phyloP scores from a whole-genome alignment of 2,113 vertebrate species.

The Pagrus major region DNA sequence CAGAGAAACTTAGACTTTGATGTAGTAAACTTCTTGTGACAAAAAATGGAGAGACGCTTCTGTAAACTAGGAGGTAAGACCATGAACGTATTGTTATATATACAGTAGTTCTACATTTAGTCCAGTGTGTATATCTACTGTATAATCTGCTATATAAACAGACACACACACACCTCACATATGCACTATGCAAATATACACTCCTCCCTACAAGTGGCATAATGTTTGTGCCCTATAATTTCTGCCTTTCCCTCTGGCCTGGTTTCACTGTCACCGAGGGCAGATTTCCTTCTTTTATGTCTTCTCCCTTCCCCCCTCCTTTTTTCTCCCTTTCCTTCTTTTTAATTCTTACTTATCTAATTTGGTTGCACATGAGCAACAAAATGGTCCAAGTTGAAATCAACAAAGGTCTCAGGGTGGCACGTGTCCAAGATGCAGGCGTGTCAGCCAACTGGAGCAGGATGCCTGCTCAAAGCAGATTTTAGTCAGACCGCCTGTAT shows the following conservation, averaged over 20 bases:
- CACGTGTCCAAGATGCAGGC: constrained; percentile 14
- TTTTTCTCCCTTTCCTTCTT: constrained; percentile 44
- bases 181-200: constrained; percentile 69
- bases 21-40: not conserved
- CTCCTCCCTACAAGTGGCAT: constrained; percentile 40
- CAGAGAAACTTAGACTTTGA: constrained; percentile 5
- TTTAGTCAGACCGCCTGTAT: constrained; percentile 27
- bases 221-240: constrained; percentile 76
- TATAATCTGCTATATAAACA: constrained; percentile 73
- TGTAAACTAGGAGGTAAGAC: not conserved
- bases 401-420: constrained; percentile 26
- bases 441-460: constrained; percentile 32
- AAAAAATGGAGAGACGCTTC: not conserved
- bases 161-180: constrained; percentile 51
- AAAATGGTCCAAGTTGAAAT: constrained; percentile 35
- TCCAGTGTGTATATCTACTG: constrained; percentile 46
- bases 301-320: not conserved
- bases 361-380: constrained; percentile 16
- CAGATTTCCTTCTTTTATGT: constrained; percentile 46
- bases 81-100: constrained; percentile 33
- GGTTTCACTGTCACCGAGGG: constrained; percentile 45
- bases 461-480: constrained; percentile 6
- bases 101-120: constrained; percentile 57
- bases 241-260: constrained; percentile 55
- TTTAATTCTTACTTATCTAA: constrained; percentile 54